phyloP scores from a whole-genome alignment of 2,797 vertebrate genomes.

The Buphagus erythrorhynchus region DNA sequence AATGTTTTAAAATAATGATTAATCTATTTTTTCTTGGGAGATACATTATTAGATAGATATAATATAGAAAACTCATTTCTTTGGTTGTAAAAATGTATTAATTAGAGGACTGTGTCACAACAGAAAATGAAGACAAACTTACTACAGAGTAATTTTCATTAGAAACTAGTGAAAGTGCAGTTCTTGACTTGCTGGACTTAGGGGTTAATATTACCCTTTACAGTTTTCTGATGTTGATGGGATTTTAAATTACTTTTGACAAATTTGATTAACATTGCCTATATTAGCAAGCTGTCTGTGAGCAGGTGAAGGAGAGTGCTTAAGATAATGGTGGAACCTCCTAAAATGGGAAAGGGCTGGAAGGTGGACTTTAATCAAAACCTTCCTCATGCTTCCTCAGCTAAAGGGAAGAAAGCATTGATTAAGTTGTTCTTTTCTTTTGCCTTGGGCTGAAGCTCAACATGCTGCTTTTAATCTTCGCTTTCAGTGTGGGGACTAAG shows the following conservation, averaged over 20 bases:
- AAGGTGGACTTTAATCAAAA: background rate
- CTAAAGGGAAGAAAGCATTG: background rate
- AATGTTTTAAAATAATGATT: slow-evolving; percentile 9
- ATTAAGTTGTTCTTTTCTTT: background rate
- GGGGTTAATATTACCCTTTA: background rate
- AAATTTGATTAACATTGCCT: background rate
- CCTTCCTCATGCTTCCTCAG: background rate
- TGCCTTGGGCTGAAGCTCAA: background rate
- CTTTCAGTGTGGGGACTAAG: background rate
- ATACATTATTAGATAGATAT: background rate
- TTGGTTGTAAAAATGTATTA: background rate
- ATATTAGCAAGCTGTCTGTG: background rate
- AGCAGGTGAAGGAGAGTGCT: background rate
- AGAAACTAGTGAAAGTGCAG: background rate
- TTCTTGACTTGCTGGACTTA: background rate
- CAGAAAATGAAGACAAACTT: background rate
- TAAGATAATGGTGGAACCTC: background rate
- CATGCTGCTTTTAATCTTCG: background rate
- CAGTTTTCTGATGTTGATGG: background rate
- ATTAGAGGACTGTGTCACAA: slow-evolving; percentile 1
- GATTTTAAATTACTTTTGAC: slow-evolving; percentile 2
- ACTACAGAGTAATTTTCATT: background rate
- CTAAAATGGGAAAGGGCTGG: background rate
- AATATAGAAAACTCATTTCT: slow-evolving; percentile 7
- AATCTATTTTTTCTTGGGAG: background rate